Percentiles rank a stretch among this genome's conserved stretches.
These are phyloP conservation scores for Cheilosia vulpina DNA, from an alignment of 2,888 invertebrate genomes.

Conservation along the genomic window DNA sequence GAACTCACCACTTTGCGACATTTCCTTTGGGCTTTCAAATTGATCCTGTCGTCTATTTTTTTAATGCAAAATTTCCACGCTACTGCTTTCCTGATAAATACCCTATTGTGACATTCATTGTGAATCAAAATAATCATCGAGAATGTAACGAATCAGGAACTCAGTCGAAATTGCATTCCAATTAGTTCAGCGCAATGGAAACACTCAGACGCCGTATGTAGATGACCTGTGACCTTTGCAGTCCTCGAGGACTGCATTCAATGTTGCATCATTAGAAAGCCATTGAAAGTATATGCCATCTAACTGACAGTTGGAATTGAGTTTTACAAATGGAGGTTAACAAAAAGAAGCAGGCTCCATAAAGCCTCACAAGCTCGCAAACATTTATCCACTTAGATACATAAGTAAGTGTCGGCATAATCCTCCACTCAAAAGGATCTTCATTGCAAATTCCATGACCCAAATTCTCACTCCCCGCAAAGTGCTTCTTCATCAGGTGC, in stretches of 20 bases:
- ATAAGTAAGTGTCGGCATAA: not conserved
- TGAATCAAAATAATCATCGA: slow-evolving; percentile 52
- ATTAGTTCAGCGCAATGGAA: slow-evolving; percentile 49
- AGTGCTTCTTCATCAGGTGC: slow-evolving; percentile 36
- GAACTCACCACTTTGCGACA: slow-evolving; percentile 48
- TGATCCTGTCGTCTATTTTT: slow-evolving; percentile 36
- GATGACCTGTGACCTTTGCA: slow-evolving; percentile 61
- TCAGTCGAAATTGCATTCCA: slow-evolving; percentile 22
- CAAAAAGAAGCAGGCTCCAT: no score
- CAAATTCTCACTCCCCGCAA: not conserved
- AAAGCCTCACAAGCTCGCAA: not conserved
- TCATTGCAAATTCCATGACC: not conserved
- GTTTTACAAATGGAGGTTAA: not conserved
- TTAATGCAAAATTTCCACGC: slow-evolving; percentile 65
- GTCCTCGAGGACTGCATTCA: not conserved
- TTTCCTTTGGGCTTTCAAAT: slow-evolving; percentile 50
- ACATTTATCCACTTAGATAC: not conserved
- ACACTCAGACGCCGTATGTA: slow-evolving; percentile 18
- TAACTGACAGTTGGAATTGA: slow-evolving; percentile 12
- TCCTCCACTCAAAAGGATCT: not conserved
- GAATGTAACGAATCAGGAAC: slow-evolving; percentile 21
- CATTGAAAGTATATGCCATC: not conserved
- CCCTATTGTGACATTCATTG: slow-evolving; percentile 61
- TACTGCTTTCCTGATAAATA: slow-evolving; percentile 62
- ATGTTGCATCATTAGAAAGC: slow-evolving; percentile 9